Evolutionary conservation across 2,113 vertebrate genomes (phyloP), one percentile per base, ranked within the genome.

Genomic region (Thryonomys swinderianus): DNA sequence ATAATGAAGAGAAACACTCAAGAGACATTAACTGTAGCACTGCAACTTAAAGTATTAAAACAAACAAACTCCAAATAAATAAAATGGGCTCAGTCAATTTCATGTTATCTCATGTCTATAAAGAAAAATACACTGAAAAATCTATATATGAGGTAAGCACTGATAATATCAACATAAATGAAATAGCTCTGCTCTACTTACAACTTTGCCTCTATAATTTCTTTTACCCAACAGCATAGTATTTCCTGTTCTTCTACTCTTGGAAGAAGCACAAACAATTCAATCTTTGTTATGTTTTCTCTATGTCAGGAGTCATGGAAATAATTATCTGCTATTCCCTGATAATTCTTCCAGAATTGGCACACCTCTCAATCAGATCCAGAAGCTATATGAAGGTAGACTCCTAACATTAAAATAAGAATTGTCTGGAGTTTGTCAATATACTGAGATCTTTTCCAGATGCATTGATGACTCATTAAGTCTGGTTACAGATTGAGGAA

Each of bases 221-320:
- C 88, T 94, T 90, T 85, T 13, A 13, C 51, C 48, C 83, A 62
- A 81, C 11, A 16, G 69, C 71, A 42, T 85, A 92, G 48, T 48
- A 83, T 88, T 92, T 95, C 91, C 94, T 96, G 85, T 53, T 95
- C 78, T 76, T 71, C 34, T 67, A 61, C 71, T 73, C 57, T 55
- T 51, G 85, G 59, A 94, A 90, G 34, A 67, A 93, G 48, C 48
- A 88, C 61, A 87, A 59, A 55, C 78, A 85, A 90, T 92, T 85
- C 55, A 61, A 82, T 90, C 53, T 78, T 94, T 45, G 64, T 57
- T 51, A 90, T 32, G 48, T 85, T 80, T 69, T 92, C 27, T 66
- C 64, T 93, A 7, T 78, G 88, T 53, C 69, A 55, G 34, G 40
- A 95, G 93, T 90, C 71, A 95, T 4, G 3, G 51, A 32, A 86